Evolutionary conservation across 2,113 vertebrate species (phyloP), one percentile per base, ranked within the genome.

Genomic region (Poeciliopsis turrubarensis): DNA sequence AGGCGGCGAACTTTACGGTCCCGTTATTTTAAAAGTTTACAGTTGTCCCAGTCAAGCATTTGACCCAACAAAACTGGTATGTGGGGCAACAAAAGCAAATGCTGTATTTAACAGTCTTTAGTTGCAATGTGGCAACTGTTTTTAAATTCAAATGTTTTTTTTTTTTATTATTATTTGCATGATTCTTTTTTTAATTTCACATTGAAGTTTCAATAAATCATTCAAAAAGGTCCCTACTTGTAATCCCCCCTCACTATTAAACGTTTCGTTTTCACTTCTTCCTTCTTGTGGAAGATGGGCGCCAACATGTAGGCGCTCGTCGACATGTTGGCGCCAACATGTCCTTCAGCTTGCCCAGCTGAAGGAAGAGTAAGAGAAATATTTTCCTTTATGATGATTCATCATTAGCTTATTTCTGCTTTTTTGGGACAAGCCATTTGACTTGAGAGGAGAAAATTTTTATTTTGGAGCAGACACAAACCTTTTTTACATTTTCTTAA

Each of bases 181-280:
- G 60, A 65, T 9, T 12, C 32, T 2, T 47, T 31, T 31, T 31
- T 31, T 31, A 4, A 19, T 29, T 66, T 78, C 66, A 9, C 76
- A 51, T 30, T 70, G 5, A 79, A 65, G 51, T 71, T 76, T 11
- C 72, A 81, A 81, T 85, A 87, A 87, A 85, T 19, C 27, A n/a
- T n/a, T 70, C 0, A 1, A 60, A 80, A 60, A 76, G 4, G 5
- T 6, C 0, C 62, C 32, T 2, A 47, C 3, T 47, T 47, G 17
- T 47, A 17, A 19, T 47, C 0, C 1, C 13, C 1, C 17, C 3
- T 9, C 10, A 12, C 34, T 11, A 11, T 37, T 12, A 37, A 37
- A 37, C 2, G 7, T 57, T 57, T 57, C 7, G 19, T 47, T 41
- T 41, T 66, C 29, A 19, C 60, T 31, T 41, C 25, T 60, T 31